These are phyloP conservation scores for Platyscapa corneri DNA, from an alignment of 1,140 invertebrate genomes.

Conservation along the genomic window DNA sequence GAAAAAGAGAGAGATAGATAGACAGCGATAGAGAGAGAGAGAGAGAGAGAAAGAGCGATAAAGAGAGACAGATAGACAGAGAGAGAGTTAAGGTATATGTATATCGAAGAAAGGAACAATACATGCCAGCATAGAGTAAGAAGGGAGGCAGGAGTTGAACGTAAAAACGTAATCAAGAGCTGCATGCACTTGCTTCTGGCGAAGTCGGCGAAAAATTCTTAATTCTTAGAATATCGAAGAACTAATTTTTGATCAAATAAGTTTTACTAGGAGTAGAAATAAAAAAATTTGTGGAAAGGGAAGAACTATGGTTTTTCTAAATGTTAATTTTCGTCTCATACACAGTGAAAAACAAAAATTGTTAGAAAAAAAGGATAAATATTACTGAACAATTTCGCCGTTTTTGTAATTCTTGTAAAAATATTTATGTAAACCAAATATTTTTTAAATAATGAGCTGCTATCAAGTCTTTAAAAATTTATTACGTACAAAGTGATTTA, in stretches of 20 bases:
- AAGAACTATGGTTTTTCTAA: not conserved
- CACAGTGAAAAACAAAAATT: not conserved
- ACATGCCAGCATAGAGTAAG: constrained; percentile 31
- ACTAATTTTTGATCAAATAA: not conserved
- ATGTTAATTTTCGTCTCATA: not conserved
- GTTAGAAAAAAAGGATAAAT: not conserved
- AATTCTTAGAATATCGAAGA: constrained; percentile 4
- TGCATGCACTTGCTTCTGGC: constrained; percentile 24
- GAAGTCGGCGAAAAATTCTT: constrained; percentile 2
- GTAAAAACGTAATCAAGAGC: constrained; percentile 51
- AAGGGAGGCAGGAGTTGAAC: constrained; percentile 5
- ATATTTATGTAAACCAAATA: too few relatives aligned
- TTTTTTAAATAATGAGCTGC: too few relatives aligned
- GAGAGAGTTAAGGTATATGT: too few relatives aligned
- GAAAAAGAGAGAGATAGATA: not conserved
- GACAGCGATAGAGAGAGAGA: too few relatives aligned
- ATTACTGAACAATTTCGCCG: too few relatives aligned
- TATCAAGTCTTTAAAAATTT: too few relatives aligned
- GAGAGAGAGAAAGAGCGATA: too few relatives aligned
- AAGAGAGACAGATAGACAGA: too few relatives aligned
- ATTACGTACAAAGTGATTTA: too few relatives aligned
- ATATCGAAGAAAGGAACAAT: constrained; percentile 42
- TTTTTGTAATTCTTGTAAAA: too few relatives aligned
- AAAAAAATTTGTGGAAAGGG: not conserved
- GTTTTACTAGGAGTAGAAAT: not conserved